phyloP scores from a whole-genome alignment of 1,140 invertebrate genomes.

The Homalodisca vitripennis region DNA sequence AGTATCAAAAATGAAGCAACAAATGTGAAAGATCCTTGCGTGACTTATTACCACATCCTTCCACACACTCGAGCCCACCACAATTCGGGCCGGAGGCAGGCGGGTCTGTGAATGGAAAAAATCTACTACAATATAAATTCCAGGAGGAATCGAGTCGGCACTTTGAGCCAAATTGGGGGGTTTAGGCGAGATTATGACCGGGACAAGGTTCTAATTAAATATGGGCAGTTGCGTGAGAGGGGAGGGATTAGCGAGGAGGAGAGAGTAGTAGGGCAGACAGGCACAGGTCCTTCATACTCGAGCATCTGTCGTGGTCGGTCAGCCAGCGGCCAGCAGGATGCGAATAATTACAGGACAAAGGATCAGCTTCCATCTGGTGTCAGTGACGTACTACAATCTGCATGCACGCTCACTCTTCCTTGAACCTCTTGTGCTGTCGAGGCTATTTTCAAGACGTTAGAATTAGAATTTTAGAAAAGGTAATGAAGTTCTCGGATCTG shows the following conservation, averaged over 20 bases:
- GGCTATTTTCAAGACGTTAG: no score
- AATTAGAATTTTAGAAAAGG: no score
- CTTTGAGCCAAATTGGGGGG: constrained; percentile 8
- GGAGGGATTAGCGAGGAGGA: neutral
- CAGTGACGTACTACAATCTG: no score
- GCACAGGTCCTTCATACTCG: constrained; percentile 14
- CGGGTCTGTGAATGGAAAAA: no score
- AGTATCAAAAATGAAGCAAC: no score
- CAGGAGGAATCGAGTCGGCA: constrained; percentile 9
- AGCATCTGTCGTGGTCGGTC: neutral
- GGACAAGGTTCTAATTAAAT: constrained; percentile 12
- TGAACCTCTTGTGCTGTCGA: no score
- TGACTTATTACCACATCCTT: no score
- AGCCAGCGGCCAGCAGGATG: neutral
- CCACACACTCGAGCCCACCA: no score
- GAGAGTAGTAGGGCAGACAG: constrained; percentile 1
- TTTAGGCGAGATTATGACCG: neutral
- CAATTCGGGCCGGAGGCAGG: no score
- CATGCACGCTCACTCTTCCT: no score
- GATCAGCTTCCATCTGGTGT: constrained; percentile 1
- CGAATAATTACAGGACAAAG: constrained; percentile 22
- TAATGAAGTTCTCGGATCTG: no score
- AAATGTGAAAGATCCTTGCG: no score
- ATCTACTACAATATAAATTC: neutral
- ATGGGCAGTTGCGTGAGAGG: constrained; percentile 13